Percentiles rank a stretch among this genome's conserved stretches.
Conservation (phyloP, 2,888 invertebrate species). For the Hydraecia micacea region DNA sequence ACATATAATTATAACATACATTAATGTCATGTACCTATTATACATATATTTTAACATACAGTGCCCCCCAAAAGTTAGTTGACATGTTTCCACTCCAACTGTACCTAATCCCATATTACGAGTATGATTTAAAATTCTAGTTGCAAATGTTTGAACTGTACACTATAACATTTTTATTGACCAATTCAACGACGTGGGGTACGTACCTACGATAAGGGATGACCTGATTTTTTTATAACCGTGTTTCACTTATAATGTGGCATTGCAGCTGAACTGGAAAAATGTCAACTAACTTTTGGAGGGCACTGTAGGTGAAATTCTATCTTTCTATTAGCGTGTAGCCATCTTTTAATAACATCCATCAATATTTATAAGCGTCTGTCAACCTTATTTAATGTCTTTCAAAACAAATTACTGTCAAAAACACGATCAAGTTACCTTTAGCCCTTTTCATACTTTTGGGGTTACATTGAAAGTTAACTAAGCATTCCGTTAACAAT, state of each 20-base stretch:
- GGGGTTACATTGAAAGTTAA: background rate
- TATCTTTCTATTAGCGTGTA: slow-evolving; percentile 20
- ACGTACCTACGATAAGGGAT: background rate
- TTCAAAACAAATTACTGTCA: slow-evolving; percentile 36
- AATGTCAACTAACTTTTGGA: background rate
- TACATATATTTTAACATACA: background rate
- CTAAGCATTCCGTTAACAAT: background rate
- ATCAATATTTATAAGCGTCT: slow-evolving; percentile 52
- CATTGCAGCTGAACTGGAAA: background rate
- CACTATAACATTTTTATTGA: background rate
- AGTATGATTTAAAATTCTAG: background rate
- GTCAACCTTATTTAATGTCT: slow-evolving; percentile 39
- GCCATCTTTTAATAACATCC: slow-evolving; percentile 23
- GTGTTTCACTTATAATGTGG: background rate
- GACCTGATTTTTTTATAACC: background rate
- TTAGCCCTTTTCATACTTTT: slow-evolving; percentile 8
- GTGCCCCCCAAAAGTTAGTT: background rate
- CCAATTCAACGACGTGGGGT: background rate
- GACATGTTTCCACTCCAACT: background rate
- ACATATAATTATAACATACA: background rate
- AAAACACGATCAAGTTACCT: slow-evolving; percentile 33
- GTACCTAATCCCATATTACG: background rate
- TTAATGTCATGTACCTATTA: background rate
- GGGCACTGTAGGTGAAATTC: slow-evolving; percentile 1
- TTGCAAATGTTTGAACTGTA: background rate